phyloP scores from a whole-genome alignment of 2,888 invertebrate genomes.

The Ariolimax columbianus region DNA sequence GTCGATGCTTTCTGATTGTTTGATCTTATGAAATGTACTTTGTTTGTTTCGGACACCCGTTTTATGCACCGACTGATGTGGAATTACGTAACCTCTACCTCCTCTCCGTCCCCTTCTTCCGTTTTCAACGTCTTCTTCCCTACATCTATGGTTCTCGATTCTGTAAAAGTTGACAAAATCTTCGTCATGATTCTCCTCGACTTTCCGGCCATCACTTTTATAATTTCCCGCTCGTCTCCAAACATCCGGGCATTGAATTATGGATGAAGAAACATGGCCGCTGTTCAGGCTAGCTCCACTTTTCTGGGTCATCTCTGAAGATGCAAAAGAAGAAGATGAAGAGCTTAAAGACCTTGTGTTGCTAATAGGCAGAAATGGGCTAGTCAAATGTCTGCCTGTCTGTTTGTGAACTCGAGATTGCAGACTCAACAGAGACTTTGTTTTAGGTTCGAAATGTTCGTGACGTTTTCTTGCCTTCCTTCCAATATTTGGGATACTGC shows the following conservation, averaged over 20 bases:
- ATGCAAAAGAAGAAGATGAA: neutral
- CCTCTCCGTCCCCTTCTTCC: neutral
- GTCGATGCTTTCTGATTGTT: neutral
- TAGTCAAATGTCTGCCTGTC: constrained; percentile 29
- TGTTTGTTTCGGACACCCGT: neutral
- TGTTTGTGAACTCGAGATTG: constrained; percentile 35
- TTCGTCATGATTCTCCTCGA: constrained; percentile 63
- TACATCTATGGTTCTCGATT: constrained; percentile 44
- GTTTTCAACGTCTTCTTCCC: neutral
- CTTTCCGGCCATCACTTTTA: constrained; percentile 47
- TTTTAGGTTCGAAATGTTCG: constrained; percentile 49
- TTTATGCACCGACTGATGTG: neutral
- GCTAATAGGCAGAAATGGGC: constrained; percentile 33
- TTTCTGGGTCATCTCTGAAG: neutral
- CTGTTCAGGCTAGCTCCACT: no score
- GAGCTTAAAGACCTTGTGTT: neutral
- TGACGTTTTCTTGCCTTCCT: constrained; percentile 55
- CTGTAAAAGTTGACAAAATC: constrained; percentile 62
- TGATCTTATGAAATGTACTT: neutral
- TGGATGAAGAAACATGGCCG: neutral
- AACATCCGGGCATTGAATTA: neutral
- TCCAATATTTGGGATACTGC: constrained; percentile 66
- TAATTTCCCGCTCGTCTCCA: neutral
- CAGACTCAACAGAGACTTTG: constrained; percentile 47
- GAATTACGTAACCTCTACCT: neutral